Evolutionary conservation across 2,888 invertebrate species (phyloP).

Genomic region (Shargacucullia verbasci): DNA sequence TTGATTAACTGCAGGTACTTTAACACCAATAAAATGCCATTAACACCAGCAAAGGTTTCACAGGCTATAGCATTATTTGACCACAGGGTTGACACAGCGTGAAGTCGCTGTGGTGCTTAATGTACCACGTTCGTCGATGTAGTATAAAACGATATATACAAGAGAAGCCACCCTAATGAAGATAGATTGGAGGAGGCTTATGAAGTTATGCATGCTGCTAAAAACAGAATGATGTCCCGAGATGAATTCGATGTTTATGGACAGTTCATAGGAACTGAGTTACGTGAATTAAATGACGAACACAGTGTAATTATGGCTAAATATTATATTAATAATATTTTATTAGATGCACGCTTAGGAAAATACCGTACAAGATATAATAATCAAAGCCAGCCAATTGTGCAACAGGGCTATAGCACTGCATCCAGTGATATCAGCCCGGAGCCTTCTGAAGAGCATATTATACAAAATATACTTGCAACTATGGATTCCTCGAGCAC

Average conservation of each 20-base stretch:
- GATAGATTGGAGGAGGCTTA: slow-evolving; percentile 30
- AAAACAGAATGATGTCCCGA: slow-evolving; percentile 38
- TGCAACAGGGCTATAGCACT: slow-evolving; percentile 33
- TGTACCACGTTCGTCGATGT: too few species aligned
- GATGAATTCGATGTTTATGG: slow-evolving; percentile 49
- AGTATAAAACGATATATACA: too few species aligned
- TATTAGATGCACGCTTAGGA: slow-evolving; percentile 41
- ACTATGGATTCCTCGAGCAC: slow-evolving; percentile 35
- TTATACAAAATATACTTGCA: slow-evolving; percentile 40
- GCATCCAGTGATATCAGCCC: slow-evolving; percentile 31
- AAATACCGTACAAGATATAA: slow-evolving; percentile 38
- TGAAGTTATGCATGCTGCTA: slow-evolving; percentile 44
- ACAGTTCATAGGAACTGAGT: slow-evolving; percentile 45
- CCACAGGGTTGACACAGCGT: too few species aligned
- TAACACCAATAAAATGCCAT: too few species aligned
- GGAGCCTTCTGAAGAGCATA: slow-evolving; percentile 34
- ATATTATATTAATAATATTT: slow-evolving; percentile 51
- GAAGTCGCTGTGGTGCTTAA: too few species aligned
- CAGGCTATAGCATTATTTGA: too few species aligned
- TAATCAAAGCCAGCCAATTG: slow-evolving; percentile 30
- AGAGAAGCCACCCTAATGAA: slow-evolving; percentile 29
- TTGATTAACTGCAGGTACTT: too few species aligned
- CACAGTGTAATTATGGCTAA: slow-evolving; percentile 42
- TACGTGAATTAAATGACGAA: slow-evolving; percentile 46
- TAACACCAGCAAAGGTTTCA: too few species aligned